Base-by-base conservation (phyloP, 2,888 invertebrate species). In the Spilosoma lubricipeda region DNA sequence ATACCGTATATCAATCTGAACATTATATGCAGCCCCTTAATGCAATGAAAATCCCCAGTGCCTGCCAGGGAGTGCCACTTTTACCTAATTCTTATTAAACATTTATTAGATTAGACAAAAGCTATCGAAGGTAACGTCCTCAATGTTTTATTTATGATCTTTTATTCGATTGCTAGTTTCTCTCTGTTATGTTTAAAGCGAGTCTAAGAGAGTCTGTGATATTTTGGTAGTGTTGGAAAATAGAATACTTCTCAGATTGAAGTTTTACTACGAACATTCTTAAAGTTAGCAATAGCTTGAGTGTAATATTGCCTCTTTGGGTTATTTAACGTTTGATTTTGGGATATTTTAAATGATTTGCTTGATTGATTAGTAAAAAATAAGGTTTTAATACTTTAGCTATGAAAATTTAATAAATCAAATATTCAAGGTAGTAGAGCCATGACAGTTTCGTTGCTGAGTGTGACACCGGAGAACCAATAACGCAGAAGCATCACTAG, bases 61-160 rank as follows among this genome's bases (percentile, higher is more conserved):
- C 77, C 78, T 79, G 69, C 80, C 74, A 81, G 90, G 91, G 92
- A 88, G 92, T 88, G 93, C 91, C 92, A 91, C 91, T 92, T 91
- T 92, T 92, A 92, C 92, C 93, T 94, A 94, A 94, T 94, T 94
- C 94, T 91, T 94, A 95, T 94, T 94, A 95, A 95, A 94, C 93
- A 95, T 95, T 95, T 95, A 95, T 95, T 95, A 92, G 92, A 94
- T 94, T 93, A 94, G 92, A 93, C 90, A 92, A 94, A 91, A 92
- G 92, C 93, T 91, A 94, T 95, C 89, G 86, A 86, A 90, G 90
- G 92, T 92, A 93, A 91, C 89, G 88, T 87, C 73, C 85, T 84
- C 89, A 65, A 93, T 95, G 94, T 94, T 94, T 95, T 95, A 95
- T 95, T 95, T 95, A 95, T 94, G 89, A 90, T 88, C 90, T 89